Evolutionary conservation across 2,888 invertebrate species (phyloP).

Genomic region (Eupithecia pulchellata): DNA sequence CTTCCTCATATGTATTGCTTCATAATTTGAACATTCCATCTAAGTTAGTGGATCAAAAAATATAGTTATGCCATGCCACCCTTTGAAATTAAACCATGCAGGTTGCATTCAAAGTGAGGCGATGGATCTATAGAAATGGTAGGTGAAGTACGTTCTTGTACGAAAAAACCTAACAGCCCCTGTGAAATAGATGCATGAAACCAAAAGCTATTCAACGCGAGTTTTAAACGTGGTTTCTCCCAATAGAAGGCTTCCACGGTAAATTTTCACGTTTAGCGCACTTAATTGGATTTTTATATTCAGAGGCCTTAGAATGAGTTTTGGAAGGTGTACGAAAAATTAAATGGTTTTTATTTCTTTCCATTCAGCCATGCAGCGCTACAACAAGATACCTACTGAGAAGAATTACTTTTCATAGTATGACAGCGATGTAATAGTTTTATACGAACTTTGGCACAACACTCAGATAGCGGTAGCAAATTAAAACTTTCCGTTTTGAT

Average conservation of each 20-base stretch:
- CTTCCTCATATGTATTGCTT: no score
- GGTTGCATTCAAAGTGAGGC: background rate
- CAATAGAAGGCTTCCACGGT: conserved; percentile 34
- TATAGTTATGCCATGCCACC: no score
- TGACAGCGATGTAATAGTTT: background rate
- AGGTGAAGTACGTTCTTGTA: background rate
- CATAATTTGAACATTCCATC: no score
- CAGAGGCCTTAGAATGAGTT: background rate
- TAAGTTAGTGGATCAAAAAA: no score
- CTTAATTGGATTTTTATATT: conserved; percentile 41
- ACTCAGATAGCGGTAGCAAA: background rate
- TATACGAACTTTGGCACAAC: background rate
- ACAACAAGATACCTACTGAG: background rate
- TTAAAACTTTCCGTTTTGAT: background rate
- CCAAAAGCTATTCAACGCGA: background rate
- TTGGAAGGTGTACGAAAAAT: background rate
- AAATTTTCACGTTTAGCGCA: conserved; percentile 28
- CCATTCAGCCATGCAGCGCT: background rate
- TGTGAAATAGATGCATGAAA: background rate
- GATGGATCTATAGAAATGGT: background rate
- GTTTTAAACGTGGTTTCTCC: conserved; percentile 38
- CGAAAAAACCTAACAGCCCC: background rate
- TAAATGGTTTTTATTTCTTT: background rate
- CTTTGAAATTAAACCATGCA: no score
- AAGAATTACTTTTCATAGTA: background rate